A percentile compares a stretch with the other conserved stretches of the same genome.
Evolutionary conservation across 2,797 vertebrate genomes (phyloP).

Genomic region (Cyprinella venusta): DNA sequence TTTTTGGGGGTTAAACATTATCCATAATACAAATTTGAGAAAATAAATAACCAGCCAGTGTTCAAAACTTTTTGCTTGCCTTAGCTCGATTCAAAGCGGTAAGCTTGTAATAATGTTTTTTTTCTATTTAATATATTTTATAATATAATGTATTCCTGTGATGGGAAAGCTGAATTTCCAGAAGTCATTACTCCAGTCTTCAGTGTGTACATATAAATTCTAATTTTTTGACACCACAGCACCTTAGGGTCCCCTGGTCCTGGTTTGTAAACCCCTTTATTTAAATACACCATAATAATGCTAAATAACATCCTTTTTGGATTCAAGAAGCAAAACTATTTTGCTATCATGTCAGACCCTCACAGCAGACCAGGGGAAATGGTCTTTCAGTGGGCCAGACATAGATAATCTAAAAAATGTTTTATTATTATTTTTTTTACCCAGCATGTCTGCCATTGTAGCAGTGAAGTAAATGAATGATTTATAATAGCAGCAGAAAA

Average conservation of each 20-base stretch:
- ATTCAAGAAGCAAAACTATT: conserved; percentile 3
- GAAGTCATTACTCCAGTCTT: not conserved
- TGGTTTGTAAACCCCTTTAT: too few species aligned
- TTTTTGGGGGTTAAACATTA: too few species aligned
- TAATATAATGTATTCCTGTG: not conserved
- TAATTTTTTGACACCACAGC: too few species aligned
- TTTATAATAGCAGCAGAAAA: not conserved
- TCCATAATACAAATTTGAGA: too few species aligned
- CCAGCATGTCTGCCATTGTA: conserved; percentile 36
- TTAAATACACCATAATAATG: conserved; percentile 9
- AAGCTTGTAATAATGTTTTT: too few species aligned
- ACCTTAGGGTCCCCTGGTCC: too few species aligned
- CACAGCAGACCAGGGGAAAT: conserved; percentile 39
- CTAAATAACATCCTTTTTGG: not conserved
- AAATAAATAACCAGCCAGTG: too few species aligned
- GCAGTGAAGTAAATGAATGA: conserved; percentile 39
- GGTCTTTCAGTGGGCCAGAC: conserved; percentile 53
- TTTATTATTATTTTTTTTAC: conserved; percentile 17
- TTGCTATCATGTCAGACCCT: conserved; percentile 46
- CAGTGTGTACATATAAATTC: not conserved
- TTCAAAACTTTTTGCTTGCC: too few species aligned
- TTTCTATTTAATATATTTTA: not conserved
- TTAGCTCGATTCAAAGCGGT: too few species aligned
- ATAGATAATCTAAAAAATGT: conserved; percentile 51
- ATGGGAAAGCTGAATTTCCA: not conserved